Evolutionary conservation across 2,797 vertebrate genomes (phyloP), one percentile per base, ranked within the genome.

Genomic region (Prunella strophiata): DNA sequence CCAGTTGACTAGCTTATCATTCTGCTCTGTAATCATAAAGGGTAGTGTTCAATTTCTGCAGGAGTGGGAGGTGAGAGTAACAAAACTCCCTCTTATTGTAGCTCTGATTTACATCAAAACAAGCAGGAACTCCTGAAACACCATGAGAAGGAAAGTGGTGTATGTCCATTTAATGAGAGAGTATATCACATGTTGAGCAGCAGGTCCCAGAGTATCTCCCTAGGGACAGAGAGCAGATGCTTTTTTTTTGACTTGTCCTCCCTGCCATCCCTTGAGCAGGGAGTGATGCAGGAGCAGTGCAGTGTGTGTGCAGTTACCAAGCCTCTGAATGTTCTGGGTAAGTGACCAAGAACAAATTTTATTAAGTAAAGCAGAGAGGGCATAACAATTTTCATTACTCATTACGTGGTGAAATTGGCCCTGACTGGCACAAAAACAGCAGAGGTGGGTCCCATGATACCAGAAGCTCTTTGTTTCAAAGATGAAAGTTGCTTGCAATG

Each of bases 271-370:
- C 29, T 80, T 0, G 0, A 22, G 34, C 45, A 67, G 57, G 30
- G 13, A 25, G 5, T 2, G 1, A 58, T 54, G 14, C 1, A 5
- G 52, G 54, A 89, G 16, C 32, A 63, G 80, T 2, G 0, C 3
- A 5, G 47, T 2, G 1, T 8, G 2, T 2, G 0, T 89, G 55
- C 47, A 23, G 55, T 94, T 77, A 57, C 40, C 36, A 70, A 34
- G 23, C n/a, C n/a, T 85, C 65, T 83, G 59, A 83, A 17, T 63
- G 38, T 75, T 91, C 51, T 73, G 73, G 21, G 38, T 90, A 75
- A 38, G 42, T 80, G 76, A 57, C 73, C 80, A 89, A 70, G 71
- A 92, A 40, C 47, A 88, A 85, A 48, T 57, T 54, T 74, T 29
- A 68, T 16, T 75, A 54, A 85, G 47, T 67, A 42, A 71, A 80